phyloP scores from a whole-genome alignment of 2,888 invertebrate genomes.

The Pyrocoelia pectoralis region DNA sequence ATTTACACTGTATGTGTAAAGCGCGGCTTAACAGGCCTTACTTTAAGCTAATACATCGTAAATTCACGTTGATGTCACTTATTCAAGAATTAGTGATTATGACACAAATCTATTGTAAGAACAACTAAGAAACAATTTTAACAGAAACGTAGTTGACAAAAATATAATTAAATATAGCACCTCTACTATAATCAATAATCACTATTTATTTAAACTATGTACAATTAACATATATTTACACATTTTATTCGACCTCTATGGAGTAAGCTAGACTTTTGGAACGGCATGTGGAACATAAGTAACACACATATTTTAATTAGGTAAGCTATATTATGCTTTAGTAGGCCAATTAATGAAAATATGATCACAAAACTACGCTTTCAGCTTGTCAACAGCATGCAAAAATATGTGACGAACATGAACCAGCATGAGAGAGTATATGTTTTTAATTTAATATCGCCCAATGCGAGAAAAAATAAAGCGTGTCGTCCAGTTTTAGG shows the following conservation, averaged over 20 bases:
- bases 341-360: background rate
- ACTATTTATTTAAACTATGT: slow-evolving; percentile 1
- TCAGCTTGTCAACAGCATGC: no score
- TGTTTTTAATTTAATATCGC: no score
- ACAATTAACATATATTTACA: slow-evolving; percentile 13
- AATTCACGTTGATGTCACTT: background rate
- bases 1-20: no score
- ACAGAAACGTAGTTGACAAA: background rate
- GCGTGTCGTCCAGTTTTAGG: no score
- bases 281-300: background rate
- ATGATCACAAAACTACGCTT: no score
- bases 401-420: no score
- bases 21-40: background rate
- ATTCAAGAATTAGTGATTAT: background rate
- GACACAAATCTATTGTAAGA: background rate
- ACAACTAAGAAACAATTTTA: background rate
- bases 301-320: background rate
- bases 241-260: background rate
- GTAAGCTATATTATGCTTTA: background rate
- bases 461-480: no score
- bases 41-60: background rate
- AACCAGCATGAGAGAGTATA: no score
- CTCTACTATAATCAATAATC: background rate
- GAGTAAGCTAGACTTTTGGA: background rate
- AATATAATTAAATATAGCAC: background rate